These are phyloP conservation scores for Papilio demoleus DNA, from an alignment of 2,888 invertebrate genomes.

Conservation along the genomic window DNA sequence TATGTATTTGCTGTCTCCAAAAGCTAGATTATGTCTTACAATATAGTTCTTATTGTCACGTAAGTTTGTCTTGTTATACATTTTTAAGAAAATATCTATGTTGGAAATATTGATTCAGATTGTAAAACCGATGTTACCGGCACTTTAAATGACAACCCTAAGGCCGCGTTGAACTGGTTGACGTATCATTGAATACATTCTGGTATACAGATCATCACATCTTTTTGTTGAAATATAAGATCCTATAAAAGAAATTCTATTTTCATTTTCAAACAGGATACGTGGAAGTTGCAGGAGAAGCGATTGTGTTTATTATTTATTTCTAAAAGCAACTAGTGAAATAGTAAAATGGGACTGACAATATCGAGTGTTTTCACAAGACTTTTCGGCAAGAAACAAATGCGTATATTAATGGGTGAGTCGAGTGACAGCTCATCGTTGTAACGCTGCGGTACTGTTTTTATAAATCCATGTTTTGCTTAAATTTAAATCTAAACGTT, in stretches of 20 bases:
- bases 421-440: slow-evolving; percentile 76
- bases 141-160: slow-evolving; percentile 2
- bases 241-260: slow-evolving; percentile 5
- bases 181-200: slow-evolving; percentile 32
- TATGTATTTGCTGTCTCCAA: no score
- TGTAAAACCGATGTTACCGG: slow-evolving; percentile 7
- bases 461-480: slow-evolving; percentile 39
- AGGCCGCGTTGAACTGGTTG: slow-evolving; percentile 36
- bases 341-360: slow-evolving; percentile 93
- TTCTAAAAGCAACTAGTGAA: slow-evolving; percentile 6
- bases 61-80: no score
- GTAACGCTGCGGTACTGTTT: slow-evolving; percentile 60
- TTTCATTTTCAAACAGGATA: slow-evolving; percentile 24
- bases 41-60: no score
- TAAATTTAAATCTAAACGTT: slow-evolving; percentile 34
- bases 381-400: slow-evolving; percentile 98
- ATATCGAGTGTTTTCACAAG: slow-evolving; percentile 96
- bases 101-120: background rate
- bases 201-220: slow-evolving; percentile 10
- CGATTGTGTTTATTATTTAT: slow-evolving; percentile 22
- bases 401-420: slow-evolving; percentile 98
- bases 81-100: background rate
- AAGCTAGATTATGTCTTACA: no score
- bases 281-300: background rate
- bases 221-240: slow-evolving; percentile 11